phyloP scores from a whole-genome alignment of 2,113 vertebrate species.

The Heloderma charlesbogerti region DNA sequence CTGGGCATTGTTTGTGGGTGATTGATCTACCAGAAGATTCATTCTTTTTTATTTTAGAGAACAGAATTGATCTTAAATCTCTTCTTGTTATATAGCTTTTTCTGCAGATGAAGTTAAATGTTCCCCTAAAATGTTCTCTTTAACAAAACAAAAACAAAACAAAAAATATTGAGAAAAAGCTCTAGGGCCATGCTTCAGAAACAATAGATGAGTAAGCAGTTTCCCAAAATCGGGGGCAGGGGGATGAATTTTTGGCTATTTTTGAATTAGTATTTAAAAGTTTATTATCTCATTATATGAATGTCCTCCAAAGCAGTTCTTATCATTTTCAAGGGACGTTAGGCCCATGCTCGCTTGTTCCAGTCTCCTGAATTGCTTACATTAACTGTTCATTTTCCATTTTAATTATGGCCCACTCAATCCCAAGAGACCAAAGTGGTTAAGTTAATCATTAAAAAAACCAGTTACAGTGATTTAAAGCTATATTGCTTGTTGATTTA shows the following conservation, averaged over 20 bases:
- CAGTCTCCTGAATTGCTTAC: neutral
- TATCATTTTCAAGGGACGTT: neutral
- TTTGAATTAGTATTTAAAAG: neutral
- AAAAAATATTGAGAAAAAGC: neutral
- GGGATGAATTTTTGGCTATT: neutral
- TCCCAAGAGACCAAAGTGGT: neutral
- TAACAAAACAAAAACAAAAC: neutral
- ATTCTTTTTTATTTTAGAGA: conserved; percentile 20
- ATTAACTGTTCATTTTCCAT: neutral
- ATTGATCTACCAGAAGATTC: conserved; percentile 49
- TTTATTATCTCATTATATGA: neutral
- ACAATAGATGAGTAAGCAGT: neutral
- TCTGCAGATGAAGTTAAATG: conserved; percentile 45
- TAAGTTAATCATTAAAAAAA: neutral
- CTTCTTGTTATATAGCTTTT: conserved; percentile 8
- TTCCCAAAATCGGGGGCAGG: neutral
- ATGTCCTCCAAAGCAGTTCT: neutral
- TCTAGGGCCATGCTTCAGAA: neutral
- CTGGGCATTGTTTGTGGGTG: conserved; percentile 42
- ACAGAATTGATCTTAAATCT: conserved; percentile 13
- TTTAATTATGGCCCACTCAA: neutral
- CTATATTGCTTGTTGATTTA: neutral
- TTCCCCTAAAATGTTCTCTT: conserved; percentile 4
- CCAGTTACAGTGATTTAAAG: neutral
- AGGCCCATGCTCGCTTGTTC: neutral